Evolutionary conservation across 2,888 invertebrate species (phyloP).

Genomic region (Deilephila elpenor): DNA sequence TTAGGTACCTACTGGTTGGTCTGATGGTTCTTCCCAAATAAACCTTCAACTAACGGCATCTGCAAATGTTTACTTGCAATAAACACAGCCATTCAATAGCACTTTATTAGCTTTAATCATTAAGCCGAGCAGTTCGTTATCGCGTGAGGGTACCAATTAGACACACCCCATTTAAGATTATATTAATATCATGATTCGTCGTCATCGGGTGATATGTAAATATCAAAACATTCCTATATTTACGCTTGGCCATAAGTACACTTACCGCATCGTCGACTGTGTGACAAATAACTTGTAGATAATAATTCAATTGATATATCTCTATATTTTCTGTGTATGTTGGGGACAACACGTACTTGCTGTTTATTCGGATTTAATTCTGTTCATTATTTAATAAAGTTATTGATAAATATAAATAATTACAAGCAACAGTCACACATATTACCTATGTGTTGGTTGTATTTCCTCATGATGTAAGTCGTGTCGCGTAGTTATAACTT

Average conservation of each 20-base stretch:
- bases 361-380: background rate
- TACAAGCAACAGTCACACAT: too few species aligned
- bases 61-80: background rate
- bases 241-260: slow-evolving; percentile 29
- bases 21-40: background rate
- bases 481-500: too few species aligned
- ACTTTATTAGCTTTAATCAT: background rate
- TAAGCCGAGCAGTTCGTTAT: slow-evolving; percentile 29
- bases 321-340: background rate
- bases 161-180: slow-evolving; percentile 35
- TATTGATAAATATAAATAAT: too few species aligned
- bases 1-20: too few species aligned
- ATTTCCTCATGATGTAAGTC: too few species aligned
- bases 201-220: slow-evolving; percentile 37
- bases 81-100: background rate
- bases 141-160: slow-evolving; percentile 34
- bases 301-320: background rate
- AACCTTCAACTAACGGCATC: background rate
- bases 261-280: slow-evolving; percentile 3
- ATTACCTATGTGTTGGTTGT: too few species aligned
- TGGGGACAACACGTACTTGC: background rate
- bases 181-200: slow-evolving; percentile 36
- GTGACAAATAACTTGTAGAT: slow-evolving; percentile 14
- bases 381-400: background rate
- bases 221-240: slow-evolving; percentile 45